Base-by-base conservation (phyloP, 2,797 vertebrate species). In the Parambassis ranga region DNA sequence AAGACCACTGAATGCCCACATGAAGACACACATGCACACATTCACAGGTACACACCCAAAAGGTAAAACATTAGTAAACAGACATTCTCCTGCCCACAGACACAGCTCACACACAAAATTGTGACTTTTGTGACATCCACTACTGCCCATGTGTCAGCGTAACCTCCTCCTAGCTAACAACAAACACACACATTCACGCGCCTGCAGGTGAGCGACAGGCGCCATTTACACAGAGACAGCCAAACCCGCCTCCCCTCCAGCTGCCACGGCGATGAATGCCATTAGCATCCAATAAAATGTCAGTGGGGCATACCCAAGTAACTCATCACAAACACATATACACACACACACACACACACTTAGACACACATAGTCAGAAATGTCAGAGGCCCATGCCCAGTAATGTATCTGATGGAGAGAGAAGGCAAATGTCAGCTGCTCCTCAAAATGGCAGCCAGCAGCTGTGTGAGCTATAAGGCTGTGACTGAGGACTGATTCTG, bases 391-490 rank as follows among this genome's bases (percentile, higher is more conserved):
- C 77, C 71, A 28, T 82, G 89, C 85, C 85, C 79, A 67, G 79
- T 80, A 85, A 86, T 82, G 76, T 79, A 86, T 88, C 83, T 86
- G 90, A 91, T 87, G 71, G 86, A 89, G 78, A 77, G 74, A 53
- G 77, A 74, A 87, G 72, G 82, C 85, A 91, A 91, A 91, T 90
- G 91, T 91, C 89, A 91, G 85, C 83, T 79, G 86, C 86, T 88
- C 70, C 57, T 91, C 88, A 90, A 90, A 88, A 89, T 89, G 89
- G 87, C 84, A 88, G 81, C 80, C 74, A 60, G 80, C 77, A 86
- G 80, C 76, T 79, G 71, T 72, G 68, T 63, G 49, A 42, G 63
- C 71, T 71, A 35, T 59, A 51, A 55, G 35, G 52, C 62, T 37
- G 64, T 15, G 71, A 71, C 57, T 57, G 61, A 58, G 66, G 66